Conservation (phyloP, 2,113 vertebrate genomes). For the Nesogale talazaci region DNA sequence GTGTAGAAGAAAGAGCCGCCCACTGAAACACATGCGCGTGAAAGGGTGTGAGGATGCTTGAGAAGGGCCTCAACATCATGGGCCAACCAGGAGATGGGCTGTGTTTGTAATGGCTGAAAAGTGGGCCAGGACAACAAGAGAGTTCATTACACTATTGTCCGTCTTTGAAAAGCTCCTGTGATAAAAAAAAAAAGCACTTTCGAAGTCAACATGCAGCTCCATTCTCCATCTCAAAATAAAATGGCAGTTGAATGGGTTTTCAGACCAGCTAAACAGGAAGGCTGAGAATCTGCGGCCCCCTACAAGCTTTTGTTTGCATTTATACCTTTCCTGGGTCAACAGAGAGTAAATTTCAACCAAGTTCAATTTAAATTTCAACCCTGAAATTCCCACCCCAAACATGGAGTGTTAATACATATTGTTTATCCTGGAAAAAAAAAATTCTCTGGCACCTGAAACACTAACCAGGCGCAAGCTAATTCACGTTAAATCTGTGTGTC, state of each 20-base stretch:
- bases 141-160: not conserved
- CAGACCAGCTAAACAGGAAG: not conserved
- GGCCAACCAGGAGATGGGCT: not conserved
- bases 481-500: not conserved
- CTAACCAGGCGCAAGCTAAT: not conserved
- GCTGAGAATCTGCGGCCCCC: not conserved
- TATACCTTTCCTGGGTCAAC: not conserved
- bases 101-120: not conserved
- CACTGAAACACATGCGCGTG: not conserved
- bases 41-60: not conserved
- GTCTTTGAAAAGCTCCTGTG: not conserved
- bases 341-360: constrained; percentile 11
- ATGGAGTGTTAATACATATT: not conserved
- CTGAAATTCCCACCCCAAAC: constrained; percentile 15
- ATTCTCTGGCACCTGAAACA: not conserved
- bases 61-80: not conserved
- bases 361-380: not conserved
- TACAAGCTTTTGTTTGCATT: not conserved
- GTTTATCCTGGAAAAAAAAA: not conserved
- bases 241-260: constrained; percentile 10
- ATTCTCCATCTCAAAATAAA: constrained; percentile 37
- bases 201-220: not conserved
- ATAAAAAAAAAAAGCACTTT: not conserved
- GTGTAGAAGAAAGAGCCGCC: not conserved
- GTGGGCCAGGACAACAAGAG: not conserved